Evolutionary conservation across 2,797 vertebrate genomes (phyloP).

Genomic region (Pseudochromis fuscus): DNA sequence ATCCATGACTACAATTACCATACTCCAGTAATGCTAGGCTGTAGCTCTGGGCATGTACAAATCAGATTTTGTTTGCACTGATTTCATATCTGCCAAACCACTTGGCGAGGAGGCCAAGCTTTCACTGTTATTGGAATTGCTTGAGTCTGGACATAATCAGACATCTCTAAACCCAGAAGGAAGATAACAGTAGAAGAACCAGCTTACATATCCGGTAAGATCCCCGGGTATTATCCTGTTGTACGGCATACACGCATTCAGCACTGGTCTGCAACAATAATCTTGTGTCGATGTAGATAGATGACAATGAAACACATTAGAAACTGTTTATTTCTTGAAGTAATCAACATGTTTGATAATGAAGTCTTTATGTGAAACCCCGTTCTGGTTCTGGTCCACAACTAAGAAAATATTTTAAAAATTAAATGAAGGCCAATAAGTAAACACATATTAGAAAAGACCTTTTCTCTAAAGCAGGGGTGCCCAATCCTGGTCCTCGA

Average conservation of each 20-base stretch:
- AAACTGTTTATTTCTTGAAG: no score
- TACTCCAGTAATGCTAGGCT: constrained; percentile 37
- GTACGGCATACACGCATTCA: constrained; percentile 35
- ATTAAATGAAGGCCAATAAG: no score
- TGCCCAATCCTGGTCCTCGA: no score
- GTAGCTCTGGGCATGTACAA: constrained; percentile 54
- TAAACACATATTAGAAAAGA: no score
- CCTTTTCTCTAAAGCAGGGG: no score
- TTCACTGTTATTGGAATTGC: constrained; percentile 70
- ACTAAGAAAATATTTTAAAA: neutral
- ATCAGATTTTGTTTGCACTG: constrained; percentile 68
- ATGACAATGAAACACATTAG: constrained; percentile 29
- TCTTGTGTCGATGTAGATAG: constrained; percentile 30
- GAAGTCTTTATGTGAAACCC: neutral
- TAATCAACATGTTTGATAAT: neutral
- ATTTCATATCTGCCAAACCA: constrained; percentile 74
- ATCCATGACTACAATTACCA: constrained; percentile 51
- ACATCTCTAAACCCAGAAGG: constrained; percentile 67
- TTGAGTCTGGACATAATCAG: constrained; percentile 71
- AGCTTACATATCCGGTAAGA: constrained; percentile 53
- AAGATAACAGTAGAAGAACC: constrained; percentile 63
- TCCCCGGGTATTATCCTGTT: constrained; percentile 41
- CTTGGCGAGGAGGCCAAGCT: constrained; percentile 62
- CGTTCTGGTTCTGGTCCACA: neutral
- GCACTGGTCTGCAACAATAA: constrained; percentile 37